These are phyloP conservation scores for Tipula vernalis DNA, from an alignment of 2,888 invertebrate species.

Conservation along the genomic window DNA sequence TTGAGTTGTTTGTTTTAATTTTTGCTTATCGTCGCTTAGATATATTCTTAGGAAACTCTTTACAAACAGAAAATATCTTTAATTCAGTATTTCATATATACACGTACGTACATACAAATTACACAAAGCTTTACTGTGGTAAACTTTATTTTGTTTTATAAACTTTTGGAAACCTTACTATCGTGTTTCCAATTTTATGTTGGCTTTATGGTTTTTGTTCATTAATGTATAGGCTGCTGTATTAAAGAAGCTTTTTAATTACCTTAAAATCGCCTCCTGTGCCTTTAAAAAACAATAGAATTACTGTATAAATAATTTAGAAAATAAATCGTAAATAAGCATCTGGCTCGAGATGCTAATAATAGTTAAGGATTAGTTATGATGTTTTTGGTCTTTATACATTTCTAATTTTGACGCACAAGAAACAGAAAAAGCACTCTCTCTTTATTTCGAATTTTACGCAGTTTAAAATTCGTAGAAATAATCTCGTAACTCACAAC, in stretches of 20 bases:
- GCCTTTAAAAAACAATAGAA: too few species aligned
- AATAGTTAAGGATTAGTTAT: too few species aligned
- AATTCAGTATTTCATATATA: neutral
- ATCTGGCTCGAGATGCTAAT: too few species aligned
- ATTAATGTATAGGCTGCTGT: neutral
- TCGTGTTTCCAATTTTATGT: neutral
- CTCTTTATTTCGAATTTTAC: too few species aligned
- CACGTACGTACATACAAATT: neutral
- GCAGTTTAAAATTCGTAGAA: too few species aligned
- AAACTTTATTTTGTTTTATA: neutral
- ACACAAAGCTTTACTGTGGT: neutral
- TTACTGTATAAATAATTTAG: too few species aligned
- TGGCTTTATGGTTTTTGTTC: neutral
- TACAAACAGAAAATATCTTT: too few species aligned
- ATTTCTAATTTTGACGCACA: too few species aligned
- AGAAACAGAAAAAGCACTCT: too few species aligned
- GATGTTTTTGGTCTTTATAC: too few species aligned
- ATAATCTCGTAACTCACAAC: too few species aligned
- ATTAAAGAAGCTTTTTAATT: neutral
- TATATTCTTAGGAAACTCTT: neutral
- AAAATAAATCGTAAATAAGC: too few species aligned
- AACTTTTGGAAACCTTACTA: neutral
- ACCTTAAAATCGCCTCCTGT: neutral
- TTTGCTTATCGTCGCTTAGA: neutral
- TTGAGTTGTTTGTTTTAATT: neutral